A percentile compares a stretch with the other conserved stretches of the same genome.
Conservation (phyloP, 2,113 vertebrate species). For the Sturnira hondurensis region DNA sequence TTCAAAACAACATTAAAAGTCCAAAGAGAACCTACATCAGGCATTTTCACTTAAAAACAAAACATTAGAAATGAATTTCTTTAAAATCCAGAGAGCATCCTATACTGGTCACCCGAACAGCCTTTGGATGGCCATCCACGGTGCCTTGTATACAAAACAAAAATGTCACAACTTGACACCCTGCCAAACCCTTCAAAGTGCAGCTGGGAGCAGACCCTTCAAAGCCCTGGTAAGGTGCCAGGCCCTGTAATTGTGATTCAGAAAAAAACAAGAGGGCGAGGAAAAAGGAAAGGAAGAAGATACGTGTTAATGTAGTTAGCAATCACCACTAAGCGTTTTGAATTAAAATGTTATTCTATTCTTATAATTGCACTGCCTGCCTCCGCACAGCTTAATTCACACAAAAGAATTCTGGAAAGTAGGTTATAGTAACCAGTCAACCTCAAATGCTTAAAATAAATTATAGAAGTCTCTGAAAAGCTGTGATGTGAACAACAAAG, state of each 20-base stretch:
- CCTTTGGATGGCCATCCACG: neutral
- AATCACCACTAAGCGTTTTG: conserved; percentile 50
- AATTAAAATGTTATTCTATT: conserved; percentile 63
- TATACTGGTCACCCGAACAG: neutral
- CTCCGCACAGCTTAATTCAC: conserved; percentile 39
- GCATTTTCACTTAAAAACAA: conserved; percentile 41
- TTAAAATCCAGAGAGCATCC: conserved; percentile 32
- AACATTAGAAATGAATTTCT: conserved; percentile 30
- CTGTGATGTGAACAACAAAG: conserved; percentile 43
- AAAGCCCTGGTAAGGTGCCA: conserved; percentile 64
- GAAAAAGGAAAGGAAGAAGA: conserved; percentile 27
- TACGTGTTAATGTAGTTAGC: conserved; percentile 26
- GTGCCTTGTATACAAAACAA: conserved; percentile 34
- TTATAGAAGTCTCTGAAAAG: conserved; percentile 42
- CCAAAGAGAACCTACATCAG: conserved; percentile 7
- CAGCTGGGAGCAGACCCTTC: conserved; percentile 66
- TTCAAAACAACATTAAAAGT: conserved; percentile 41
- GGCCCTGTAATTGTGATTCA: conserved; percentile 40
- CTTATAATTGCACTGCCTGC: conserved; percentile 42
- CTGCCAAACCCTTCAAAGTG: conserved; percentile 65
- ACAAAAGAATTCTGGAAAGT: conserved; percentile 59
- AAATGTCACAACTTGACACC: conserved; percentile 59
- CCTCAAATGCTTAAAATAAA: conserved; percentile 42
- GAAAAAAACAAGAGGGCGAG: conserved; percentile 6
- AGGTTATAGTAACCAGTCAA: conserved; percentile 37